A percentile compares a stretch with the other conserved stretches of the same genome.
These are phyloP conservation scores for Ptychoptera albimana DNA, from an alignment of 2,888 invertebrate genomes.

Conservation along the genomic window DNA sequence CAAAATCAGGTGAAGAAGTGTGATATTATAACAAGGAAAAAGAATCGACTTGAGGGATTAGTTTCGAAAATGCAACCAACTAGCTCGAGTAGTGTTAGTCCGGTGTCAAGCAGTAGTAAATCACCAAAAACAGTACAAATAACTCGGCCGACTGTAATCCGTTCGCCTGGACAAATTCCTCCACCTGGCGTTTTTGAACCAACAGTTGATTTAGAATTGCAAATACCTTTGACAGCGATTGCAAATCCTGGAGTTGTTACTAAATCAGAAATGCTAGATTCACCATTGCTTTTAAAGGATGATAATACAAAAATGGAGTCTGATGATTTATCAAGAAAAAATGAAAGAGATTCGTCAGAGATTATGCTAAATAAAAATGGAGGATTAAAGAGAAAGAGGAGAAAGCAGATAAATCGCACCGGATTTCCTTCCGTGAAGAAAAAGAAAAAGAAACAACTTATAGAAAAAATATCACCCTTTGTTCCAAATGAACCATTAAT, in stretches of 20 bases:
- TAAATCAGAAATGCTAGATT: slow-evolving; percentile 26
- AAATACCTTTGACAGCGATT: slow-evolving; percentile 42
- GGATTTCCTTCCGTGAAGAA: slow-evolving; percentile 74
- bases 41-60: slow-evolving; percentile 43
- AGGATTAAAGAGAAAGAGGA: slow-evolving; percentile 35
- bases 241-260: slow-evolving; percentile 34
- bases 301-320: slow-evolving; percentile 9
- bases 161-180: slow-evolving; percentile 14
- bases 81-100: not conserved
- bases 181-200: slow-evolving; percentile 58
- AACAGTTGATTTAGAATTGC: slow-evolving; percentile 48
- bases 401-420: slow-evolving; percentile 69
- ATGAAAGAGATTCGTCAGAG: slow-evolving; percentile 22
- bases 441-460: slow-evolving; percentile 50
- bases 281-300: slow-evolving; percentile 21
- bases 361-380: slow-evolving; percentile 26
- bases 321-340: slow-evolving; percentile 13
- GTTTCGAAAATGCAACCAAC: slow-evolving; percentile 37
- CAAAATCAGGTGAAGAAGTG: slow-evolving; percentile 21
- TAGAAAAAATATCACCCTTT: slow-evolving; percentile 5
- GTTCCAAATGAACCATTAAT: slow-evolving; percentile 5
- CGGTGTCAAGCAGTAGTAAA: not conserved
- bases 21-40: slow-evolving; percentile 44
- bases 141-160: slow-evolving; percentile 2
- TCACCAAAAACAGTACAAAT: slow-evolving; percentile 6